Conservation (phyloP, 35 echinoderm and acorn worm species). For the Heliocidaris tuberculata region DNA sequence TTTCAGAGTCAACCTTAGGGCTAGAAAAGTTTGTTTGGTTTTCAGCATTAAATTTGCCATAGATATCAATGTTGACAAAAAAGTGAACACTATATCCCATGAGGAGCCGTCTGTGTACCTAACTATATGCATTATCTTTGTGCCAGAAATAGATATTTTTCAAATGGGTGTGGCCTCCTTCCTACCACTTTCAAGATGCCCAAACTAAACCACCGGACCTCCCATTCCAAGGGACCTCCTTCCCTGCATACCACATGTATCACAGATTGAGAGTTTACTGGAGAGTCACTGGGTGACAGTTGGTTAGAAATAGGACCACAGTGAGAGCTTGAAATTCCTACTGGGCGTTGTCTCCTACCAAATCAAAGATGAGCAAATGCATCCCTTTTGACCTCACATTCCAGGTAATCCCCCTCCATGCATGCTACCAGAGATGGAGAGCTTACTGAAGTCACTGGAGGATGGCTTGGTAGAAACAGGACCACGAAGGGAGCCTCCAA, state of each 20-base stretch:
- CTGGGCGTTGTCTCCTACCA: background rate
- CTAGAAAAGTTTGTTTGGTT: too few relatives aligned
- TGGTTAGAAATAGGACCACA: background rate
- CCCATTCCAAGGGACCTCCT: background rate
- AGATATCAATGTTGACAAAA: too few relatives aligned
- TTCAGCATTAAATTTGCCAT: too few relatives aligned
- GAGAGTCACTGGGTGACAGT: background rate
- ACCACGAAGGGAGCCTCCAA: background rate
- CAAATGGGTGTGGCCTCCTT: background rate
- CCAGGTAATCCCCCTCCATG: background rate
- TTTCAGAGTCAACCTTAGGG: too few relatives aligned
- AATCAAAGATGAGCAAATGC: background rate
- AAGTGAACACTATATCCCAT: too few relatives aligned
- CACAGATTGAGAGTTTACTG: background rate
- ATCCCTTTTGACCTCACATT: background rate
- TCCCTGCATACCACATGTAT: background rate
- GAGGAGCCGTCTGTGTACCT: too few relatives aligned
- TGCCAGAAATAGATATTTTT: background rate
- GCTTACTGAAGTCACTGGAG: conserved; percentile 26
- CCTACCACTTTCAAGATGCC: background rate
- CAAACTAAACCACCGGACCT: background rate
- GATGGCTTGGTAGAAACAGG: background rate
- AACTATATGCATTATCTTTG: too few relatives aligned
- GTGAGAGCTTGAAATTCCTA: background rate
- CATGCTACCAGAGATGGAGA: conserved; percentile 26